phyloP scores from a whole-genome alignment of 2,888 invertebrate genomes.

The Neoitamus cyanurus region DNA sequence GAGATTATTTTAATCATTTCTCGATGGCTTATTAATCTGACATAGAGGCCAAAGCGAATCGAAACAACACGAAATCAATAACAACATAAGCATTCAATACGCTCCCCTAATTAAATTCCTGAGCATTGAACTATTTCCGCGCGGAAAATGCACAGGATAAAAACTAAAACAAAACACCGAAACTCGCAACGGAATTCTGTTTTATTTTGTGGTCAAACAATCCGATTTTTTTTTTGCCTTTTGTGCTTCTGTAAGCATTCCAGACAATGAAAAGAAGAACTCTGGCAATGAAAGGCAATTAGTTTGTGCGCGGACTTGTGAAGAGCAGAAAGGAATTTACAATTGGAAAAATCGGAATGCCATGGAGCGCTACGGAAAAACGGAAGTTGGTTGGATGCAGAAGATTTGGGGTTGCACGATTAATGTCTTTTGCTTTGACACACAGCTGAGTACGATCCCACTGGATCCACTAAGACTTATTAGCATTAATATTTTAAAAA shows the following conservation, averaged over 20 bases:
- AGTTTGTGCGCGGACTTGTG: not conserved
- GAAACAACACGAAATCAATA: not conserved
- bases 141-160: not conserved
- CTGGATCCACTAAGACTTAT: too few species aligned
- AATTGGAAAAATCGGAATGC: not conserved
- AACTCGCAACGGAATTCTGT: not conserved
- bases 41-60: too few species aligned
- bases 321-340: not conserved
- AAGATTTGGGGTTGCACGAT: not conserved
- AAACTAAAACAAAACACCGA: not conserved
- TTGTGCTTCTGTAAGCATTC: not conserved
- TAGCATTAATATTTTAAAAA: not conserved
- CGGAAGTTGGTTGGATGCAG: not conserved
- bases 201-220: slow-evolving; percentile 2
- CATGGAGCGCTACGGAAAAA: not conserved
- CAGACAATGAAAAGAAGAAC: slow-evolving; percentile 1
- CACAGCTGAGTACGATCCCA: not conserved
- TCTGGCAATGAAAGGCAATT: slow-evolving; percentile 36
- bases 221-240: slow-evolving; percentile 10
- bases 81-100: not conserved
- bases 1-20: too few species aligned
- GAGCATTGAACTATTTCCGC: not conserved
- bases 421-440: not conserved
- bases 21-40: too few species aligned
- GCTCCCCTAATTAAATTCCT: slow-evolving; percentile 19